phyloP scores from a whole-genome alignment of 2,888 invertebrate genomes.

The Alsophila aescularia region DNA sequence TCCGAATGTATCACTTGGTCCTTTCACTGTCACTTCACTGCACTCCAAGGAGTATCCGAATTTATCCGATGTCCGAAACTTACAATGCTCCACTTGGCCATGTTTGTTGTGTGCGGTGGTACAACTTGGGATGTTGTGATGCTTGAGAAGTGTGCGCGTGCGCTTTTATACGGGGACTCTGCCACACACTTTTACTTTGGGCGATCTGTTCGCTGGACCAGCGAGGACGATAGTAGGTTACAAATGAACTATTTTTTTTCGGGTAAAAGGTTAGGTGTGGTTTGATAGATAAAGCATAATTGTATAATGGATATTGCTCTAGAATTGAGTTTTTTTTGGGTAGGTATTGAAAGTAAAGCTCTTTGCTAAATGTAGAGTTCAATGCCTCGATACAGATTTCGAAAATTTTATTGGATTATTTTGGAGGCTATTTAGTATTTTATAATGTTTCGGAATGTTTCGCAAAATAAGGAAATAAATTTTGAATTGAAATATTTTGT shows the following conservation, averaged over 20 bases:
- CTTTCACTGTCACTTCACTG: constrained; percentile 63
- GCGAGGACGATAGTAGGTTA: constrained; percentile 72
- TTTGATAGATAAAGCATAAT: constrained; percentile 25
- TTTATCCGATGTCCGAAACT: constrained; percentile 58
- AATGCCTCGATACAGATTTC: not conserved
- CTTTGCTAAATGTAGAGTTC: not conserved
- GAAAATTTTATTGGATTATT: not conserved
- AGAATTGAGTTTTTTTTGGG: not conserved
- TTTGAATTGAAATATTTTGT: too few species aligned
- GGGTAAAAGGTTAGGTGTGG: constrained; percentile 43
- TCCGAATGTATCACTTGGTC: constrained; percentile 31
- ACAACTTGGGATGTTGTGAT: constrained; percentile 70
- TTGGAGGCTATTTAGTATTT: too few species aligned
- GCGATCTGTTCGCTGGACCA: constrained; percentile 54
- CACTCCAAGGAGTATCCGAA: constrained; percentile 55
- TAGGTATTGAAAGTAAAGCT: not conserved
- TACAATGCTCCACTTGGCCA: constrained; percentile 80
- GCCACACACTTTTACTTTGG: constrained; percentile 78
- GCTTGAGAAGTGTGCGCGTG: constrained; percentile 47
- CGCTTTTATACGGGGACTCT: constrained; percentile 74
- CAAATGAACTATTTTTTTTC: constrained; percentile 64
- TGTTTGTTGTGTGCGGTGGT: constrained; percentile 62
- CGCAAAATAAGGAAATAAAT: too few species aligned
- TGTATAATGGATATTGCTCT: constrained; percentile 1
- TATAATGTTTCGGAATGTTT: too few species aligned